Evolutionary conservation across 2,888 invertebrate species (phyloP), one percentile per base, ranked within the genome.

Genomic region (Odontomyia ornata): DNA sequence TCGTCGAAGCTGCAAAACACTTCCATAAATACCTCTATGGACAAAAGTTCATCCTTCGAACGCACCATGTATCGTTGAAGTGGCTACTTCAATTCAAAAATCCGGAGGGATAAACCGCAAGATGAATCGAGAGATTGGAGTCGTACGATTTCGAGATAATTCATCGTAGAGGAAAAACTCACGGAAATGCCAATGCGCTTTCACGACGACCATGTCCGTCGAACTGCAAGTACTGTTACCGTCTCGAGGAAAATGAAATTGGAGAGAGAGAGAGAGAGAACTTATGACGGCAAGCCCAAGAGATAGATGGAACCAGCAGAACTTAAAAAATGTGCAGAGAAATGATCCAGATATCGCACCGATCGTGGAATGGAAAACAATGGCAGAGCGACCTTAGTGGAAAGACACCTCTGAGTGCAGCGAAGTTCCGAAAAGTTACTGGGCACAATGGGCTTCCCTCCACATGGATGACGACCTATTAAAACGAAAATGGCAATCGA

Each of bases 1-100:
- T 82, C 4, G 79, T 82, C 0, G 78, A 80, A 47, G 77, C 81
- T 0, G 77, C 82, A 0, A 79, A 81, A 36, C 82, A 83, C 77
- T 83, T 82, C 71, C 80, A 82, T 56, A 81, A 82, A 46, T 84
- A 82, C 77, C n/a, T n/a, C n/a, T n/a, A n/a, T n/a, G n/a, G n/a
- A n/a, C n/a, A n/a, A n/a, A n/a, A n/a, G n/a, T n/a, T n/a, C n/a
- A n/a, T n/a, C n/a, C n/a, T n/a, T n/a, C n/a, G n/a, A n/a, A n/a
- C n/a, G n/a, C n/a, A n/a, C n/a, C n/a, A n/a, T n/a, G n/a, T n/a
- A n/a, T n/a, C n/a, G n/a, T n/a, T n/a, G n/a, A n/a, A n/a, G n/a
- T n/a, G n/a, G n/a, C n/a, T n/a, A n/a, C n/a, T n/a, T n/a, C n/a
- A n/a, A n/a, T n/a, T n/a, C n/a, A n/a, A n/a, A n/a, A n/a, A n/a